A percentile compares a stretch with the other conserved stretches of the same genome.
phyloP scores from a whole-genome alignment of 2,797 vertebrate species.

The Coranthus polyacanthus region DNA sequence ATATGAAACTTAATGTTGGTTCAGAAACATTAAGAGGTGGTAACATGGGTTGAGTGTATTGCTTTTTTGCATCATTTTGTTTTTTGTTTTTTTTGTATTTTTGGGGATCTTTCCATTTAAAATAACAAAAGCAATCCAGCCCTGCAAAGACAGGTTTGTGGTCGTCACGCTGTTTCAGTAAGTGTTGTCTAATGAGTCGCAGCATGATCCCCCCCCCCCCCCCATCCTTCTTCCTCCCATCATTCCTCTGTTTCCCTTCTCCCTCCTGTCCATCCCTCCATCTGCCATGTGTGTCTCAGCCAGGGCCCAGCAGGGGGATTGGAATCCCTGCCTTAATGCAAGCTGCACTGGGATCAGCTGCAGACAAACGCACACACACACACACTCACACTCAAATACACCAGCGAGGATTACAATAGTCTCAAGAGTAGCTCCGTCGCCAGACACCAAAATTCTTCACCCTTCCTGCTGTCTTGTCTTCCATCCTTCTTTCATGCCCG shows the following conservation, averaged over 20 bases:
- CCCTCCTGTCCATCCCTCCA: slow-evolving; percentile 70
- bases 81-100: background rate
- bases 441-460: slow-evolving; percentile 64
- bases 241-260: slow-evolving; percentile 44
- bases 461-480: slow-evolving; percentile 47
- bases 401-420: slow-evolving; percentile 62
- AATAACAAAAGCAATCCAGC: slow-evolving; percentile 4
- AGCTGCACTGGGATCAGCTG: slow-evolving; percentile 72
- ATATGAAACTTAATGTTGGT: too few relatives aligned
- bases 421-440: slow-evolving; percentile 58
- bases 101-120: background rate
- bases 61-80: background rate
- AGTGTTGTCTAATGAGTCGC: slow-evolving; percentile 73
- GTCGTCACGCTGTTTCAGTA: slow-evolving; percentile 56
- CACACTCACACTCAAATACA: slow-evolving; percentile 21
- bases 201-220: slow-evolving; percentile 41
- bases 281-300: slow-evolving; percentile 73
- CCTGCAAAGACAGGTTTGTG: slow-evolving; percentile 28
- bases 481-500: slow-evolving; percentile 47
- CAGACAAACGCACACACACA: slow-evolving; percentile 42
- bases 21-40: too few relatives aligned
- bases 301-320: slow-evolving; percentile 70
- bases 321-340: slow-evolving; percentile 68
- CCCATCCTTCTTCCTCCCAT: slow-evolving; percentile 36
- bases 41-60: background rate